phyloP scores from a whole-genome alignment of 2,113 vertebrate genomes.

The Penelope pileata region DNA sequence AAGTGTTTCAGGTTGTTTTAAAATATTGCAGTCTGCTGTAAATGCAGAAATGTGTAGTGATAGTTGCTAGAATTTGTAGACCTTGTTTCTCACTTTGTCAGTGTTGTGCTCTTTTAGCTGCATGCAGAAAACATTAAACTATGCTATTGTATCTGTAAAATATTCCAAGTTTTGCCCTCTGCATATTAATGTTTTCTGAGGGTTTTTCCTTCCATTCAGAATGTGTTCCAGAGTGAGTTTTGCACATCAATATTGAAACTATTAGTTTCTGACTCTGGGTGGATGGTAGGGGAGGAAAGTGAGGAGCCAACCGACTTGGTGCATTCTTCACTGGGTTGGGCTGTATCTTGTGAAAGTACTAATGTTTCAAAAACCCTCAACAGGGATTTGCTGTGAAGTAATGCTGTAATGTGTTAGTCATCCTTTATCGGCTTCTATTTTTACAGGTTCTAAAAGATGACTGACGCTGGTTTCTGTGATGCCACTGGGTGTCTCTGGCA shows the following conservation, averaged over 20 bases:
- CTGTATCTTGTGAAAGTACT: slow-evolving; percentile 59
- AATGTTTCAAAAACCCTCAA: slow-evolving; percentile 50
- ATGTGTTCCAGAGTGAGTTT: not conserved
- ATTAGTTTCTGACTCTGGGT: not conserved
- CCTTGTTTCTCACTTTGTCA: not conserved
- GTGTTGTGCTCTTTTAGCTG: not conserved
- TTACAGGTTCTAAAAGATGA: slow-evolving; percentile 82
- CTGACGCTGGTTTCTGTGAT: slow-evolving; percentile 59
- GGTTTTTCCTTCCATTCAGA: fast-evolving
- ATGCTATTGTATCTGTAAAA: not conserved
- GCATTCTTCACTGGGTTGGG: slow-evolving; percentile 43
- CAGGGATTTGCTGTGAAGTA: slow-evolving; percentile 72
- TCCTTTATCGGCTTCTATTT: slow-evolving; percentile 79
- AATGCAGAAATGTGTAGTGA: not conserved
- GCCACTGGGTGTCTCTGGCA: slow-evolving; percentile 15
- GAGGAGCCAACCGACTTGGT: not conserved
- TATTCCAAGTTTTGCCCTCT: not conserved
- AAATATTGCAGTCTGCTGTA: not conserved
- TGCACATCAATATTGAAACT: not conserved
- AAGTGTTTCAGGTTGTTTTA: not conserved
- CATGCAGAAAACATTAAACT: not conserved
- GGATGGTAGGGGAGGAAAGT: not conserved
- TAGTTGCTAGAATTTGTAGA: not conserved
- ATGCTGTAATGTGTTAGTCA: slow-evolving; percentile 77
- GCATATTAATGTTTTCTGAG: not conserved